phyloP scores from a whole-genome alignment of 2,797 vertebrate genomes.

The Eulemur rubriventer region DNA sequence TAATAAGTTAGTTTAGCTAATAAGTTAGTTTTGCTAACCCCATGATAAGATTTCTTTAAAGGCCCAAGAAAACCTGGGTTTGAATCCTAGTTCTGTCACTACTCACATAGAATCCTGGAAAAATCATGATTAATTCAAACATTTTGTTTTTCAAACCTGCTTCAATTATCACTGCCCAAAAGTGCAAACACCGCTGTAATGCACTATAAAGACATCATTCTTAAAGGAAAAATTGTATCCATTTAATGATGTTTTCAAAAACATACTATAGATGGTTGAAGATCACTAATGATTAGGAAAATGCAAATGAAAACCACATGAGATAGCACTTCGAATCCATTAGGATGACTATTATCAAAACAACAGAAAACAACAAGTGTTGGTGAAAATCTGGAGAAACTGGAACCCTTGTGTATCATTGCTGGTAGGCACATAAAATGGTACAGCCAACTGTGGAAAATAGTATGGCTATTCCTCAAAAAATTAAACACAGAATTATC shows the following conservation, averaged over 20 bases:
- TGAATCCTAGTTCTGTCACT: not conserved
- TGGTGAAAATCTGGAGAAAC: not conserved
- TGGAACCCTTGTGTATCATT: not conserved
- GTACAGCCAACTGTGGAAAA: not conserved
- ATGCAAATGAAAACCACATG: not conserved
- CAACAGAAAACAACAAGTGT: not conserved
- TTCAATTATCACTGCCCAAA: not conserved
- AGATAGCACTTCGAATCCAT: not conserved
- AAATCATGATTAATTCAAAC: not conserved
- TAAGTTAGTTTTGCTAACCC: not conserved
- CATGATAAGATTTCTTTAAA: not conserved
- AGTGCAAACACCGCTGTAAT: not conserved
- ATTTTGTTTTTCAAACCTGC: not conserved
- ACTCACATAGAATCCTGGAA: not conserved
- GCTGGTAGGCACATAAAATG: not conserved
- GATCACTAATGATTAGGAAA: not conserved
- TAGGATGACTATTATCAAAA: not conserved
- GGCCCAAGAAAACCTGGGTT: not conserved
- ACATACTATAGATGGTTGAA: not conserved
- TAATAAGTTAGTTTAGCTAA: not conserved
- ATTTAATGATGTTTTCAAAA: not conserved
- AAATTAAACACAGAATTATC: not conserved
- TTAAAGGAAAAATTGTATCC: not conserved
- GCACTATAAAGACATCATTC: not conserved
- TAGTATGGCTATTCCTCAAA: not conserved